phyloP scores from a whole-genome alignment of 2,888 invertebrate genomes.

The Epinotia ramella region DNA sequence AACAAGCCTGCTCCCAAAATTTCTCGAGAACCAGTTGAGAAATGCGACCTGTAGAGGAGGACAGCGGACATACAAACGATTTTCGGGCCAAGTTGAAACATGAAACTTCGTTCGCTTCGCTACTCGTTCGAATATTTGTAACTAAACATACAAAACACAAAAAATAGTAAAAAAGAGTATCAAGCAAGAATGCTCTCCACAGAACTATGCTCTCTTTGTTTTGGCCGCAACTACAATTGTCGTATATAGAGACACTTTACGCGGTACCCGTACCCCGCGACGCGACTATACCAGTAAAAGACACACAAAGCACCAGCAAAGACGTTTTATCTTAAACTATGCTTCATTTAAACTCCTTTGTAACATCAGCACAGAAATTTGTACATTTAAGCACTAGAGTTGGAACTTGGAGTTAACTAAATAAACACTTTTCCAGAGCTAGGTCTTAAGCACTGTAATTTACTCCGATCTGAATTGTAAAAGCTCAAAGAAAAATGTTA shows the following conservation, averaged over 20 bases:
- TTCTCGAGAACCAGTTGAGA: no score
- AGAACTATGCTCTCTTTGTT: background rate
- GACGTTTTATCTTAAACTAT: constrained; percentile 18
- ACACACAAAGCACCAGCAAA: background rate
- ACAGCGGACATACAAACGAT: no score
- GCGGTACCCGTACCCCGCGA: background rate
- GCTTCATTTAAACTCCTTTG: constrained; percentile 28
- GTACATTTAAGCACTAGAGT: constrained; percentile 10
- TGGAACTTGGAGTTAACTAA: constrained; percentile 12
- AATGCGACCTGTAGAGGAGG: no score
- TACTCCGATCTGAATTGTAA: constrained; percentile 19
- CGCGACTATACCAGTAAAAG: background rate
- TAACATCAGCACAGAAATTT: constrained; percentile 15
- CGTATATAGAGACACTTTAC: background rate
- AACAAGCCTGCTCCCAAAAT: no score
- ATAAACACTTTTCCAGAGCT: constrained; percentile 14
- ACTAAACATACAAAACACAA: no score
- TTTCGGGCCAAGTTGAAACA: no score
- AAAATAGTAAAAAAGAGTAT: background rate
- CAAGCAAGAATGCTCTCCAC: background rate
- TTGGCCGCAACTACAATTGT: background rate
- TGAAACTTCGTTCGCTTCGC: no score
- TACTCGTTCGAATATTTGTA: no score
- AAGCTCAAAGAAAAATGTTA: background rate
- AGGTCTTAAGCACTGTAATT: constrained; percentile 5